Conservation (phyloP, 2,888 invertebrate species). For the Drosophila algonquin region DNA sequence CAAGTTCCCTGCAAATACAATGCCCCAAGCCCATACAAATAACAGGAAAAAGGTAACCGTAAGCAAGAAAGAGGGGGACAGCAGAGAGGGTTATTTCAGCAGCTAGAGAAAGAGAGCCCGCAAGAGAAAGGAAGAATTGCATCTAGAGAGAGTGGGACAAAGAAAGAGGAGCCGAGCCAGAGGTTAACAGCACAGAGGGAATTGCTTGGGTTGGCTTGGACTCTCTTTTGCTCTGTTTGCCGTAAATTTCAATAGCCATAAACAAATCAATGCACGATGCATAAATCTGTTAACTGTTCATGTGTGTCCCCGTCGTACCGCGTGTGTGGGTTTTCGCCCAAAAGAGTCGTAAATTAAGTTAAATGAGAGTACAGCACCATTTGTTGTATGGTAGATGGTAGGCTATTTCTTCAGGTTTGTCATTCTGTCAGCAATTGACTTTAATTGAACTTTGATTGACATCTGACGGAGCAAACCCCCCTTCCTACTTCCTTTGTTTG, state of each 20-base stretch:
- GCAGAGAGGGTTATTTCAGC: not conserved
- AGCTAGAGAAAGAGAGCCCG: not conserved
- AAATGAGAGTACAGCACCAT: slow-evolving; percentile 1
- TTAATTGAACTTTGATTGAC: slow-evolving; percentile 25
- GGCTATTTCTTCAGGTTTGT: not conserved
- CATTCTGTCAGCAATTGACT: slow-evolving; percentile 18
- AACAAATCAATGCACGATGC: slow-evolving; percentile 27
- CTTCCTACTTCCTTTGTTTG: not conserved
- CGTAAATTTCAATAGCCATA: slow-evolving; percentile 27
- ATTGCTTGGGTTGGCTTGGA: not conserved
- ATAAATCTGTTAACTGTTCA: slow-evolving; percentile 18
- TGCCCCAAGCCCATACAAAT: not conserved
- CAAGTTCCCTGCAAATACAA: not conserved
- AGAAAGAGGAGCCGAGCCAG: not conserved
- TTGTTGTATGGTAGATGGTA: not conserved
- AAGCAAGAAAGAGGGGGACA: not conserved
- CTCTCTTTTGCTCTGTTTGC: slow-evolving; percentile 16
- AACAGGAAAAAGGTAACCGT: not conserved
- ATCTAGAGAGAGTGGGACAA: not conserved
- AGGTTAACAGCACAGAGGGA: not conserved
- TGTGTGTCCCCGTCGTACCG: not conserved
- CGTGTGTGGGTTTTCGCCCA: slow-evolving; percentile 7
- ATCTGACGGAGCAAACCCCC: too few relatives aligned
- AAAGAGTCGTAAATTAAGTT: slow-evolving; percentile 21
- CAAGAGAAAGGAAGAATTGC: not conserved